Conservation (phyloP, 2,113 vertebrate genomes). For the rat (Rattus norvegicus) region GRCr8 NC_086027.1:64867501-64868000, state of each 20-base stretch:
- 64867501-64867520: conserved; percentile 80
- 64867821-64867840: neutral
- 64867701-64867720: neutral
- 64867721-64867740: conserved; percentile 1
- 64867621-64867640: conserved; percentile 36
- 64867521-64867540: conserved; percentile 80
- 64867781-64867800: neutral
- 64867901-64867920: neutral
- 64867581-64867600: conserved; percentile 3
- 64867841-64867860: neutral
- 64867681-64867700: neutral
- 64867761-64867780: neutral
- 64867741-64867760: neutral
- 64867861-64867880: neutral
- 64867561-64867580: conserved; percentile 72
- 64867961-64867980: neutral
- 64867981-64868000: neutral
- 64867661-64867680: conserved; percentile 37
- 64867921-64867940: neutral
- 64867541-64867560: conserved; percentile 77
- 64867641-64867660: neutral
- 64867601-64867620: conserved; percentile 25
- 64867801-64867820: neutral
- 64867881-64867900: too few species aligned
- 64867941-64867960: neutral